Conservation (phyloP, 1,140 invertebrate genomes). For the Eulimnadia texana region DNA sequence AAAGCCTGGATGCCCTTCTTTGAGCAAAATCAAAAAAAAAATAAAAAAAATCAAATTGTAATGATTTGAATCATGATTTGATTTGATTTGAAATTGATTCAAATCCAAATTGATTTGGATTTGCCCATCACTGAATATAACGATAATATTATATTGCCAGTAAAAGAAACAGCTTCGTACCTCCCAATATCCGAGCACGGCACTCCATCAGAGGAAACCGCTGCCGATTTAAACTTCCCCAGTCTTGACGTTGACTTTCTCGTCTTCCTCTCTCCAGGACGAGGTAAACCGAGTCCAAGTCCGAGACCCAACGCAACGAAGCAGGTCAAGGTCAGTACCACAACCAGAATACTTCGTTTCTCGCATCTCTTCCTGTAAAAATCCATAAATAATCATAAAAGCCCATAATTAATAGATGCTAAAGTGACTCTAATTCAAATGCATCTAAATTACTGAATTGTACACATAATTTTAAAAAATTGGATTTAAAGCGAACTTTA, state of each 20-base stretch:
- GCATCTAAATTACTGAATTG: too few species aligned
- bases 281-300: background rate
- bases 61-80: too few species aligned
- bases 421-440: too few species aligned
- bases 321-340: background rate
- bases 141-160: background rate
- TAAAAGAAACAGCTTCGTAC: constrained; percentile 31
- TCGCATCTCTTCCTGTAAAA: background rate
- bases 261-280: background rate
- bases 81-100: too few species aligned
- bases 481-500: too few species aligned
- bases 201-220: constrained; percentile 57
- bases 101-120: too few species aligned
- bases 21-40: too few species aligned
- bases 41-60: too few species aligned
- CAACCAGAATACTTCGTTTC: background rate
- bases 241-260: constrained; percentile 28
- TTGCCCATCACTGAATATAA: too few species aligned
- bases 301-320: background rate
- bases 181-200: constrained; percentile 60
- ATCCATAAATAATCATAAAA: background rate
- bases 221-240: constrained; percentile 44
- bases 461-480: too few species aligned
- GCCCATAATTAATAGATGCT: too few species aligned
- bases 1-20: too few species aligned